phyloP scores from a whole-genome alignment of 2,113 vertebrate species.

The Daboia siamensis region DNA sequence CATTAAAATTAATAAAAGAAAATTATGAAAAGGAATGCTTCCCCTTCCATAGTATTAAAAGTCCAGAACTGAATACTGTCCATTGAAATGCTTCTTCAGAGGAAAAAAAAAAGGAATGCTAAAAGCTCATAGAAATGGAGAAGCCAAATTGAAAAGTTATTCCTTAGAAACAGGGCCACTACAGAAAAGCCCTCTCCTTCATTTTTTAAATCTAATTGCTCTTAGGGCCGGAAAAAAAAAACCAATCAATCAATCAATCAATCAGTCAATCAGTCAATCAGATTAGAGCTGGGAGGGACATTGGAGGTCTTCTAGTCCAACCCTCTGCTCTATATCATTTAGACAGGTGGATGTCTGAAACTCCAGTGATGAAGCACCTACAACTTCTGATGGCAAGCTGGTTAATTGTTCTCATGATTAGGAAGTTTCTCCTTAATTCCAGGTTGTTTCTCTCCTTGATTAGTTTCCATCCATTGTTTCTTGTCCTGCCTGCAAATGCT shows the following conservation, averaged over 20 bases:
- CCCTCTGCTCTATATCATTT: neutral
- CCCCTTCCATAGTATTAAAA: neutral
- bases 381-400: neutral
- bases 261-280: too few relatives aligned
- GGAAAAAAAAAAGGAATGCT: neutral
- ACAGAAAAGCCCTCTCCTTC: neutral
- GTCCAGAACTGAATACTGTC: neutral
- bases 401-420: neutral
- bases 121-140: neutral
- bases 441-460: too few relatives aligned
- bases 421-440: too few relatives aligned
- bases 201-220: neutral
- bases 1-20: neutral
- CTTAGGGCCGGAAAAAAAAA: neutral
- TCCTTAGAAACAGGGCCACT: neutral
- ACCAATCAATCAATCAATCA: too few relatives aligned
- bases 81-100: neutral
- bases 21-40: neutral
- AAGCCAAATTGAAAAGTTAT: neutral
- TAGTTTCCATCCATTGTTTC: neutral
- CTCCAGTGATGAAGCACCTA: neutral
- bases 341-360: neutral
- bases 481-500: neutral
- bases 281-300: neutral
- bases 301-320: neutral